Percentiles rank a stretch among this genome's conserved stretches.
phyloP scores from a whole-genome alignment of 2,113 vertebrate species.

The Ursus arctos region DNA sequence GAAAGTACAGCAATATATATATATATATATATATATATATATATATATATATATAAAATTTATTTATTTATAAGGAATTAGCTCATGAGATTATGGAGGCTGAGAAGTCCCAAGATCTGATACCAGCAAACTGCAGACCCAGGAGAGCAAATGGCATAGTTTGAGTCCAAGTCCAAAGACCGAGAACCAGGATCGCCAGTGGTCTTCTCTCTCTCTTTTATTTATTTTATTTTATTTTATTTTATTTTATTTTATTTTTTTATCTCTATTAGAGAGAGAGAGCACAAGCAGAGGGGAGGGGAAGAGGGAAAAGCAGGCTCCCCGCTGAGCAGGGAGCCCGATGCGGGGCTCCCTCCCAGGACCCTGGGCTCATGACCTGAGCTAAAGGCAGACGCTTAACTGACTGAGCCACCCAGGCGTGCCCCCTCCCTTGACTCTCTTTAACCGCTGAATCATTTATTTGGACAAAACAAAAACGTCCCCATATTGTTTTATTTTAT shows the following conservation, averaged over 20 bases:
- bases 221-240: too few relatives aligned
- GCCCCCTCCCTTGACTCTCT: not conserved
- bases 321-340: too few relatives aligned
- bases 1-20: not conserved
- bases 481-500: constrained; percentile 57
- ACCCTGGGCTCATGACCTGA: too few relatives aligned
- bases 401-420: too few relatives aligned
- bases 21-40: not conserved
- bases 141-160: not conserved
- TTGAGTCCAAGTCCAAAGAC: not conserved
- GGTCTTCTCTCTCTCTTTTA: not conserved
- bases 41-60: not conserved
- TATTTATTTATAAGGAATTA: not conserved
- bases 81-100: not conserved
- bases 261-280: too few relatives aligned
- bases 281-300: too few relatives aligned
- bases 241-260: too few relatives aligned
- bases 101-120: not conserved
- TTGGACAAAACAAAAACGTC: constrained; percentile 80
- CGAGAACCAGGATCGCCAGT: not conserved
- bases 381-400: too few relatives aligned
- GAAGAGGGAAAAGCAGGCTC: too few relatives aligned
- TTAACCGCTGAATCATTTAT: constrained; percentile 81
- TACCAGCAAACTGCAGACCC: not conserved
- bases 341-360: too few relatives aligned